These are phyloP conservation scores for Bombyx huttoni DNA, from an alignment of 2,888 invertebrate genomes.

Conservation along the genomic window DNA sequence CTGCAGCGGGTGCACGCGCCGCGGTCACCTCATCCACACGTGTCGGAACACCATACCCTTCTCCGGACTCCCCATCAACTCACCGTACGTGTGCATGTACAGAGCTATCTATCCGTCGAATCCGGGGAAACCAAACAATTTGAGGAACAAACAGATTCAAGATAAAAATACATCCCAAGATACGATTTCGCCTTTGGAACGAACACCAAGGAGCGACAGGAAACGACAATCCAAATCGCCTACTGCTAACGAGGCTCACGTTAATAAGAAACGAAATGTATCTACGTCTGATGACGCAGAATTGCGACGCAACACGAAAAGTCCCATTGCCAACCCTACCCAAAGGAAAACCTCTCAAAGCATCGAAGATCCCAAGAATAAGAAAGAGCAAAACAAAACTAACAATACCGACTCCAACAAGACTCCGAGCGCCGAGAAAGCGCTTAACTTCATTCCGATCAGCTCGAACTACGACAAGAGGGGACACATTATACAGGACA, in stretches of 20 bases:
- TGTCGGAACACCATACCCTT: slow-evolving; percentile 50
- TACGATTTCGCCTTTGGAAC: slow-evolving; percentile 7
- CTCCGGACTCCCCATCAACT: slow-evolving; percentile 47
- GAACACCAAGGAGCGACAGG: slow-evolving; percentile 12
- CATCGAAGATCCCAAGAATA: slow-evolving; percentile 8
- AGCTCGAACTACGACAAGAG: slow-evolving; percentile 44
- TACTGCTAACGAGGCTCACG: slow-evolving; percentile 32
- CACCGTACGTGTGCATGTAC: slow-evolving; percentile 47
- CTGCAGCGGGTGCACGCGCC: slow-evolving; percentile 72
- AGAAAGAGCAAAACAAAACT: slow-evolving; percentile 8
- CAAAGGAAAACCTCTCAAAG: slow-evolving; percentile 22
- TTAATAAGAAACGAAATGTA: slow-evolving; percentile 37
- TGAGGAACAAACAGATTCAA: slow-evolving; percentile 6
- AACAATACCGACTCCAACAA: slow-evolving; percentile 11
- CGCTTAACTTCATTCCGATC: slow-evolving; percentile 38
- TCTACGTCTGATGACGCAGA: slow-evolving; percentile 21
- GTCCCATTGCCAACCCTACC: slow-evolving; percentile 9
- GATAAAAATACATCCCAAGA: slow-evolving; percentile 17
- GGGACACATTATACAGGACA: slow-evolving; percentile 59
- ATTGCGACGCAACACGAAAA: slow-evolving; percentile 16
- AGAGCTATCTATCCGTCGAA: slow-evolving; percentile 25
- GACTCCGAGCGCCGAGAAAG: slow-evolving; percentile 18
- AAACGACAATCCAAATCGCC: slow-evolving; percentile 59
- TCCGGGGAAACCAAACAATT: slow-evolving; percentile 6
- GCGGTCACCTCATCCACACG: slow-evolving; percentile 63